Evolutionary conservation across 1,140 invertebrate genomes (phyloP).

Genomic region (Ips nitidus): DNA sequence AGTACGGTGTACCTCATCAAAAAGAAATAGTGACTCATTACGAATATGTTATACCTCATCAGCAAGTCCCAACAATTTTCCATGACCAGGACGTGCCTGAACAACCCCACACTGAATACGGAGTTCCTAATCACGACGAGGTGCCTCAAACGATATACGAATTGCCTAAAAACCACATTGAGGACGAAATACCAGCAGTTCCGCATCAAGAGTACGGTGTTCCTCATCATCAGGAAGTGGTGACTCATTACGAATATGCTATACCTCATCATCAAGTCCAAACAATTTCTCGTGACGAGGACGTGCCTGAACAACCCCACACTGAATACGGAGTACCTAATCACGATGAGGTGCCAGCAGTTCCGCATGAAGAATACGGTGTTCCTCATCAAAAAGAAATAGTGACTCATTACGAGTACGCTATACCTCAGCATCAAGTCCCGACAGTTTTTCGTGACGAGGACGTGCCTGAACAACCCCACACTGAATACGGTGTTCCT

Average conservation of each 20-base stretch:
- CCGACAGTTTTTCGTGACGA: not conserved
- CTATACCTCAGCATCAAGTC: not conserved
- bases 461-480: slow-evolving; percentile 11
- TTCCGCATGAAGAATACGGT: slow-evolving; percentile 19
- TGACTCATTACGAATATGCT: slow-evolving; percentile 13
- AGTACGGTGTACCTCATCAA: slow-evolving; percentile 14
- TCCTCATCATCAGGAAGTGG: not conserved
- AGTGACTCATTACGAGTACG: slow-evolving; percentile 14
- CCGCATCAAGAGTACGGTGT: slow-evolving; percentile 19
- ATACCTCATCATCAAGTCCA: slow-evolving; percentile 7
- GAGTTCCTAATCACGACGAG: not conserved
- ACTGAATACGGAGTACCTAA: slow-evolving; percentile 21
- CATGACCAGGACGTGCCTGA: not conserved
- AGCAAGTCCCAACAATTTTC: too few species aligned
- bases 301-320: not conserved
- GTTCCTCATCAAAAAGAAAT: slow-evolving; percentile 5
- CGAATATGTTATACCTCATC: slow-evolving; percentile 19
- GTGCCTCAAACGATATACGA: not conserved
- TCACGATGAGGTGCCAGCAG: slow-evolving; percentile 7
- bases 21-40: slow-evolving; percentile 5
- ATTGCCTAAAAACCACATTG: not conserved
- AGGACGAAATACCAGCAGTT: slow-evolving; percentile 4
- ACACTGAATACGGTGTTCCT: slow-evolving; percentile 20
- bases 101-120: slow-evolving; percentile 1
- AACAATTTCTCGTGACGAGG: slow-evolving; percentile 2